Conservation (phyloP, 2,888 invertebrate species). For the Panzeria rudis region DNA sequence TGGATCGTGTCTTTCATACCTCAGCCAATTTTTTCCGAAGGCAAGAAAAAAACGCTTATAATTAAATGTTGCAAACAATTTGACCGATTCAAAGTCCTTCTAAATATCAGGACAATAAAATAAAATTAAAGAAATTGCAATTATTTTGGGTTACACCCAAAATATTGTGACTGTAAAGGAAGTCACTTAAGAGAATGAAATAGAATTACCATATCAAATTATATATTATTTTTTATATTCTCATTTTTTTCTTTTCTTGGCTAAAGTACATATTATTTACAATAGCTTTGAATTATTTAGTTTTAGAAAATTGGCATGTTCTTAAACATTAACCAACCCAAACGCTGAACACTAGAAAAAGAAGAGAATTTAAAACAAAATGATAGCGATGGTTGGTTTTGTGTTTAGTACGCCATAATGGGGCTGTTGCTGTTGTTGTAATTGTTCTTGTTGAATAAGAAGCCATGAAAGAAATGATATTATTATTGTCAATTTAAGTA, state of each 20-base stretch:
- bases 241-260: conserved; percentile 24
- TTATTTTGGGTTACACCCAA: conserved; percentile 65
- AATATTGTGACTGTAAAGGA: conserved; percentile 31
- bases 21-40: too few species aligned
- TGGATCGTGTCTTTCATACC: too few species aligned
- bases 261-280: conserved; percentile 62
- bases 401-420: conserved; percentile 21
- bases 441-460: background rate
- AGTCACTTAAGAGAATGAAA: conserved; percentile 48
- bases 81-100: background rate
- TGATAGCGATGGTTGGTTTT: conserved; percentile 4
- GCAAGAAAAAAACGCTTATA: too few species aligned
- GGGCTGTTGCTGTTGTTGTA: background rate
- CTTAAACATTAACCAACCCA: conserved; percentile 28
- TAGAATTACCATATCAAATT: conserved; percentile 57
- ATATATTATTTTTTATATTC: conserved; percentile 18
- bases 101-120: conserved; percentile 3
- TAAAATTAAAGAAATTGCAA: conserved; percentile 18
- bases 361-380: conserved; percentile 13
- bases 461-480: conserved; percentile 19
- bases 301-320: conserved; percentile 71
- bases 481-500: conserved; percentile 70
- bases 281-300: conserved; percentile 70
- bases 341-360: background rate
- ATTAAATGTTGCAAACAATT: background rate